Evolutionary conservation across 2,113 vertebrate genomes (phyloP).

Genomic region (Zapornia atra): DNA sequence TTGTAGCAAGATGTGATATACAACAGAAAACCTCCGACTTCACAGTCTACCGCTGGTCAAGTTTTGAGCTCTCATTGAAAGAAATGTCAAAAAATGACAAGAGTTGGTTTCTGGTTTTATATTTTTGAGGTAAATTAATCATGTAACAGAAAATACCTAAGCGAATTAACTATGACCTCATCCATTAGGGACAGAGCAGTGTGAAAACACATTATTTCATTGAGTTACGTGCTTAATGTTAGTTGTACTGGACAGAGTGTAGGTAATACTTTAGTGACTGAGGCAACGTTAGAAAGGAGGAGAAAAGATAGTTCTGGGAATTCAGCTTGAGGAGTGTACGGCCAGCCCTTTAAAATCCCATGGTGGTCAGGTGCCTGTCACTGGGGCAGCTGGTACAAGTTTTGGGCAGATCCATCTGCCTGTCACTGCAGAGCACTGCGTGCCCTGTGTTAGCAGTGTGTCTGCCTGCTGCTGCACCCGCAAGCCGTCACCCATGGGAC

Average conservation of each 20-base stretch:
- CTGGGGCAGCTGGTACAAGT: neutral
- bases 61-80: neutral
- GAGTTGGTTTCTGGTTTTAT: neutral
- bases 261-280: neutral
- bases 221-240: neutral
- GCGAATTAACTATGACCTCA: neutral
- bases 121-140: neutral
- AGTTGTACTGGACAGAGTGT: neutral
- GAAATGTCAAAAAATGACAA: neutral
- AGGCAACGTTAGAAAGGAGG: neutral
- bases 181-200: neutral
- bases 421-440: neutral
- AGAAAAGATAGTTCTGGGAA: neutral
- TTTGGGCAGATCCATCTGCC: neutral
- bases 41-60: neutral
- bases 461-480: rapidly evolving
- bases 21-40: neutral
- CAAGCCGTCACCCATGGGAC: rapidly evolving
- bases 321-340: neutral
- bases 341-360: neutral
- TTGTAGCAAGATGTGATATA: neutral
- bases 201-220: neutral
- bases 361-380: neutral
- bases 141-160: neutral
- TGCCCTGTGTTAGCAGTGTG: rapidly evolving